Evolutionary conservation across 2,797 vertebrate genomes (phyloP).

Genomic region (Simalia tracyae): DNA sequence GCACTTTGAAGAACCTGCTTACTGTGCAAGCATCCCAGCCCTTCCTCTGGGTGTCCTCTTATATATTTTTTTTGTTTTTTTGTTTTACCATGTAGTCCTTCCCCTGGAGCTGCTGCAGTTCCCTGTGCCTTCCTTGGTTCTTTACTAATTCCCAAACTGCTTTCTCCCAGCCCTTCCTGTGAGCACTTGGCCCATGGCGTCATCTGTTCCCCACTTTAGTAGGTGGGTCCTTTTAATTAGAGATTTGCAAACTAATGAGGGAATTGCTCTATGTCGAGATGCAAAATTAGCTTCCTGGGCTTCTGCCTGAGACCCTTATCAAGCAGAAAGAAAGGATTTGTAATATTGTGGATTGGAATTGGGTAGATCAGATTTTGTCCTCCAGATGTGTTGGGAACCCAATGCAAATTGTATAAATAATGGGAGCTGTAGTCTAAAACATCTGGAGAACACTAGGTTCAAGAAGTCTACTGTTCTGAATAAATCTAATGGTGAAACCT

Average conservation of each 20-base stretch:
- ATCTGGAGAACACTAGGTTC: neutral
- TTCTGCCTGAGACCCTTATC: neutral
- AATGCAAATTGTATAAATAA: neutral
- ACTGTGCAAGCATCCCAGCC: neutral
- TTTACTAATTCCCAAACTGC: constrained; percentile 2
- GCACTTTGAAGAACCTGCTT: neutral
- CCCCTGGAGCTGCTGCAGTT: neutral
- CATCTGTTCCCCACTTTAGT: constrained; percentile 1
- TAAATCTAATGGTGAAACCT: neutral
- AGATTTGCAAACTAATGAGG: neutral
- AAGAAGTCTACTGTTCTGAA: neutral
- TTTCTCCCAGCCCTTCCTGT: neutral
- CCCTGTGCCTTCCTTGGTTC: neutral
- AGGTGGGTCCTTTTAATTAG: constrained; percentile 19
- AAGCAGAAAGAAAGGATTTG: neutral
- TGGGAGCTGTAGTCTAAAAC: neutral
- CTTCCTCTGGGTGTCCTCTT: neutral
- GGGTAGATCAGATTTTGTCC: neutral
- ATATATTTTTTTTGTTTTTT: too few relatives aligned
- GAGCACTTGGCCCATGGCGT: neutral
- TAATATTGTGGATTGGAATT: neutral
- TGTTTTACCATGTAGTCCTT: neutral
- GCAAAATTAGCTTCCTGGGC: neutral
- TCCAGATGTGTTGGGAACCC: neutral
- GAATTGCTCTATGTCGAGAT: neutral